Evolutionary conservation across 2,797 vertebrate genomes (phyloP), one percentile per base, ranked within the genome.

Genomic region (Danio tinwini): DNA sequence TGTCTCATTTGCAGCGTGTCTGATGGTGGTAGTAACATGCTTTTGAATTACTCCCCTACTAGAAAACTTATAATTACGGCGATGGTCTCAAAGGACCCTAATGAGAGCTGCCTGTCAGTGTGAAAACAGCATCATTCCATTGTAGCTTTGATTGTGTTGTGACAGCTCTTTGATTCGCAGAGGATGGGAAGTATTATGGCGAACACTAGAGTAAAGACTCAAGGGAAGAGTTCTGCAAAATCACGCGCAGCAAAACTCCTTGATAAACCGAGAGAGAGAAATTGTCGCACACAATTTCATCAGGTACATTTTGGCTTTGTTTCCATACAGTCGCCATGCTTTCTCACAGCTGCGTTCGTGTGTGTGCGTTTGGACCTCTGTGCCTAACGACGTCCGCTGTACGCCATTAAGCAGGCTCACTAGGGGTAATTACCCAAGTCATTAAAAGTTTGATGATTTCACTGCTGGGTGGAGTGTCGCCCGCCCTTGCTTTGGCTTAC

Each of bases 371-470:
- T 82, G 78, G 80, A 81, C 75, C 56, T 80, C 67, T 49, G 64
- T 90, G 88, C 88, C 84, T 90, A 84, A 89, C 89, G 89, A 93
- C 87, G 87, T 93, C 91, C 91, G 93, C 87, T 90, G 90, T 89
- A 92, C 90, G 88, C 89, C 89, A 93, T 94, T 94, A 93, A 91
- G 90, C 91, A 86, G 86, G 89, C 92, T 91, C 91, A 91, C 91
- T 88, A 88, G 91, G 91, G 91, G 90, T 94, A 94, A 94, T 93
- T 93, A 92, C 92, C 88, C 91, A 92, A 93, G 90, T 94, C 93
- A 93, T 94, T 94, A 94, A 93, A 94, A 93, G 92, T 94, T 93
- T 93, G 91, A 93, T 93, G 92, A 91, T 94, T 93, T 93, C 86
- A 90, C 92, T 93, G 89, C 88, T 89, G 91, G 91, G 90, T 90